Evolutionary conservation across 1,140 invertebrate genomes (phyloP), one percentile per base, ranked within the genome.

Genomic region (Camponotus pennsylvanicus): DNA sequence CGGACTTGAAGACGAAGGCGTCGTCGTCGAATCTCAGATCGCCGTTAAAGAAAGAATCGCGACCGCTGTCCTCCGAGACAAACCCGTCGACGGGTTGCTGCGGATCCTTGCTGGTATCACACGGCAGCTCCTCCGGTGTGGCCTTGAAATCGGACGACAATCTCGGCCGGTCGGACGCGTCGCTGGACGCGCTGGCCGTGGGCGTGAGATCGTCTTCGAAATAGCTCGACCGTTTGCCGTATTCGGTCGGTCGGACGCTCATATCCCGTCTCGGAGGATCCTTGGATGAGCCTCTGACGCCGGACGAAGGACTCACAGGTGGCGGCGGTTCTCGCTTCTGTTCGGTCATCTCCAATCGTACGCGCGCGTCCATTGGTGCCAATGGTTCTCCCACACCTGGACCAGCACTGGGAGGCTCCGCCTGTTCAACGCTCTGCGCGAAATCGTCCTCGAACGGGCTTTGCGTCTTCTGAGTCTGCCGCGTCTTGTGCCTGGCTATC

Each of bases 161-260:
- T 67, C 93, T 91, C 73, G 93, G 93, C 6, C 93, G 87, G 52
- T 94, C 93, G 0, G 93, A 93, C 0, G 92, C 75, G 66, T 95
- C 94, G 67, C 93, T 94, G 6, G 94, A 93, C 6, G 91, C 90
- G 86, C 93, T 95, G 1, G 95, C 94, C 8, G 95, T 95, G 6
- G 96, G 96, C 0, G 97, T 97, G 86, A 97, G 96, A 92, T 97
- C 97, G 91, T 97, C 97, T 90, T 97, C 97, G 95, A 97, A 97
- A 79, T 96, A 96, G 42, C 94, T 95, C 3, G 95, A 92, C 21
- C 90, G 87, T 79, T 94, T 94, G 89, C 85, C 64, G 27, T 88
- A 91, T 0, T 89, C 85, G 27, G 27, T 27, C 27, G 27, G 27
- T 21, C 73, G 75, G 18, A 37, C 15, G 4, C 21, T 52, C 9